Evolutionary conservation across 2,113 vertebrate genomes (phyloP).

Genomic region (Bombycilla garrulus): DNA sequence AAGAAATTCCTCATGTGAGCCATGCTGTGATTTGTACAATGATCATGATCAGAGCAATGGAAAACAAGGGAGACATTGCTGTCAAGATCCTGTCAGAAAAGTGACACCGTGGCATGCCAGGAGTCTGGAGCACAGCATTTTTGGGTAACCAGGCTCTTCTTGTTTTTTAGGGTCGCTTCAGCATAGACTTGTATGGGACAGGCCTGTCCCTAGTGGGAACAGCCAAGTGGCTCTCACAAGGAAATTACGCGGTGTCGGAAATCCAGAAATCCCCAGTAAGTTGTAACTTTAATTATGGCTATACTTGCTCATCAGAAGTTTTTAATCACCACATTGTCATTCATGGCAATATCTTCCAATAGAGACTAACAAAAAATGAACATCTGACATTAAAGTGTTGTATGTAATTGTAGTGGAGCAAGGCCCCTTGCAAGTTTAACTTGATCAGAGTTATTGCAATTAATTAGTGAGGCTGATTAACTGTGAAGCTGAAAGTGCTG

Average conservation of each 20-base stretch:
- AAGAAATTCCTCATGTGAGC: not conserved
- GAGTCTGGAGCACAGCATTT: not conserved
- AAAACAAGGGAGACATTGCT: not conserved
- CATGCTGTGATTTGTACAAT: conserved; percentile 11
- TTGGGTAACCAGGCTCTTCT: not conserved
- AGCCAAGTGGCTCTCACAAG: conserved; percentile 87
- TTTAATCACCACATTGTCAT: not conserved
- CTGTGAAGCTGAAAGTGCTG: not conserved
- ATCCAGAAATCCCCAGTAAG: conserved; percentile 89
- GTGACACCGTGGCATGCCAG: not conserved
- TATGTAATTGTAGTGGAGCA: not conserved
- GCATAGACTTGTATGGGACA: conserved; percentile 90
- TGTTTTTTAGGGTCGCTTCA: conserved; percentile 86
- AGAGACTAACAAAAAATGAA: not conserved
- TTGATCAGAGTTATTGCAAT: not conserved
- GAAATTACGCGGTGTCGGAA: conserved; percentile 87
- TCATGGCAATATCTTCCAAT: not conserved
- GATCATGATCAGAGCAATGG: not conserved
- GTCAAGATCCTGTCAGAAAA: conserved; percentile 38
- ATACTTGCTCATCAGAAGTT: not conserved
- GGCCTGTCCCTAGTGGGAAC: conserved; percentile 82
- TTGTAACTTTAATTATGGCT: not conserved
- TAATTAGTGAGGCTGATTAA: conserved; percentile 26
- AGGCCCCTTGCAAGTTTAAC: not conserved
- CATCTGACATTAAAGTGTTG: not conserved